phyloP scores from a whole-genome alignment of 1,140 invertebrate genomes.

The Muscidifurax raptorellus region DNA sequence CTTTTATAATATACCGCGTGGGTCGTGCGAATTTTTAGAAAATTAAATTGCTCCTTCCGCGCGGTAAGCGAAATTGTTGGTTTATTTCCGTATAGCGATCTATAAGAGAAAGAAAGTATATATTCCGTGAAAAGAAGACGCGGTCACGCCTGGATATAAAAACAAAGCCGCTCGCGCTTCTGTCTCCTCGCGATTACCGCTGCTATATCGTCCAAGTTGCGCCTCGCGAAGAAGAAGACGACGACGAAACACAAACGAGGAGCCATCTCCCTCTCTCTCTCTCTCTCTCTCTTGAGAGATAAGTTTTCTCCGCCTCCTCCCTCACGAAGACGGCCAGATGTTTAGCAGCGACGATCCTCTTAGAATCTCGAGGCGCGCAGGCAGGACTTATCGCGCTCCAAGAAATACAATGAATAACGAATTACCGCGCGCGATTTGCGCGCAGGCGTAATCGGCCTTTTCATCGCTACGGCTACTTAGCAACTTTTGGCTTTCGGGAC shows the following conservation, averaged over 20 bases:
- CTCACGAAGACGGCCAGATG: slow-evolving; percentile 53
- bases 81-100: no score
- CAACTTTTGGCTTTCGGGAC: not conserved
- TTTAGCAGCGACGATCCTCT: slow-evolving; percentile 63
- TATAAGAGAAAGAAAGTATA: no score
- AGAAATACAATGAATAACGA: slow-evolving; percentile 65
- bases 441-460: not conserved
- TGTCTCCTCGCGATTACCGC: no score
- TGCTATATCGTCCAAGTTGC: not conserved
- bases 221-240: not conserved
- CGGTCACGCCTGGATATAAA: no score
- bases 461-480: not conserved
- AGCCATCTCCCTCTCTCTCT: no score
- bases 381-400: slow-evolving; percentile 63
- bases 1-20: no score
- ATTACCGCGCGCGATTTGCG: slow-evolving; percentile 48
- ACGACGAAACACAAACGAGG: not conserved
- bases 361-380: slow-evolving; percentile 56
- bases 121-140: no score
- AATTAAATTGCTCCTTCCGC: no score
- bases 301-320: not conserved
- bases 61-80: no score
- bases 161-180: no score
- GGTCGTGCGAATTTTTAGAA: no score
- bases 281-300: not conserved